Evolutionary conservation across 2,113 vertebrate genomes (phyloP), one percentile per base, ranked within the genome.

Genomic region (Alethe diademata): DNA sequence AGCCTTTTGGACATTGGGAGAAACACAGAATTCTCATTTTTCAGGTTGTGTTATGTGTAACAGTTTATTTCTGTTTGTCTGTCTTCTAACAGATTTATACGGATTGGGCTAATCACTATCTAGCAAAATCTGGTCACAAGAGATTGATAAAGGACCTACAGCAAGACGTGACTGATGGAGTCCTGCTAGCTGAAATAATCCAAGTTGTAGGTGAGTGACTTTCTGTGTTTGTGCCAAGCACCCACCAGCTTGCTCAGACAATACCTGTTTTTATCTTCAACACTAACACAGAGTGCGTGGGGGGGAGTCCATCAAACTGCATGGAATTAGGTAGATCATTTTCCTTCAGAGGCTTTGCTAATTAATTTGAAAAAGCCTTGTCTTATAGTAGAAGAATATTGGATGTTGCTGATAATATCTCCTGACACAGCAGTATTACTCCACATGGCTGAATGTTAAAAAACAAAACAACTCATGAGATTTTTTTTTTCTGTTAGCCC

Each of bases 101-200:
- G 1, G 99, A 99, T 97, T 99, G 99, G 99, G 99, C 99, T 90
- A 99, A 99, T 97, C 99, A 99, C 92, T 99, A 99, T 91, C 98
- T 99, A 57, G 99, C 99, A 78, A 99, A 99, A 97, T 99, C 99
- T 3, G 99, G 99, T 95, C 98, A 99, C 97, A 99, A 99, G 96
- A 99, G 99, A 17, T 98, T 99, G 96, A 99, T 99, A 97, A 99
- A 98, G 96, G 99, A 99, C 95, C 98, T 99, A 47, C 99, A 99
- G 97, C 99, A 99, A 91, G 99, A 99, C 98, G 99, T 99, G 78
- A 98, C 98, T 0, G 99, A 99, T 45, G 99, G 99, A 14, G 99
- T 99, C 57, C 98, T 99, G 92, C 97, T 99, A 96, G 99, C 99
- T 26, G 99, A 99, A 98, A 99, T 99, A 95, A 99, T 99, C 89